A percentile compares a stretch with the other conserved stretches of the same genome.
These are phyloP conservation scores for Platyrinchus mystaceus DNA, from an alignment of 2,797 vertebrate species.

Conservation along the genomic window DNA sequence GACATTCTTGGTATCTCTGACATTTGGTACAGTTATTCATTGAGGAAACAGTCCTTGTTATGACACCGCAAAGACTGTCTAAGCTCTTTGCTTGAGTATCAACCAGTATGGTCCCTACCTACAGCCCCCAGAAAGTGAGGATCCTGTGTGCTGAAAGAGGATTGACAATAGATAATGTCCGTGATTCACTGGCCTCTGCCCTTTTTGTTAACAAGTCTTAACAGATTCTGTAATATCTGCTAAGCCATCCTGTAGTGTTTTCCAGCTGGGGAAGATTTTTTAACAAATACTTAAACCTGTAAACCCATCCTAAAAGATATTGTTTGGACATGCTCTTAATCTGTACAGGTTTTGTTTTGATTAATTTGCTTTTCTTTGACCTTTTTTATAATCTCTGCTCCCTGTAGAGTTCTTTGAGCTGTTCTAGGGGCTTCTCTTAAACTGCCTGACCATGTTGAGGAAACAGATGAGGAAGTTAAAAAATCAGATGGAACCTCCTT, in stretches of 20 bases:
- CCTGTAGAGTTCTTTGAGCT: neutral
- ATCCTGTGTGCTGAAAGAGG: neutral
- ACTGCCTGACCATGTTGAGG: neutral
- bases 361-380: conserved; percentile 19
- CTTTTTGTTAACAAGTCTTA: neutral
- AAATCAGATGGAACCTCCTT: neutral
- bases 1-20: neutral
- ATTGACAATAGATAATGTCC: neutral
- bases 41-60: neutral
- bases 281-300: neutral
- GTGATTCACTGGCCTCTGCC: neutral
- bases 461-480: neutral
- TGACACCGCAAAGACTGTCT: neutral
- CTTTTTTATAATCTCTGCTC: conserved; percentile 24
- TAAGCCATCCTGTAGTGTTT: neutral
- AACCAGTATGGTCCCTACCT: neutral
- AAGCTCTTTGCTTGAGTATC: neutral
- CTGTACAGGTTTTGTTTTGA: neutral
- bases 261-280: neutral
- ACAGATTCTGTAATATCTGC: neutral
- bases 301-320: neutral
- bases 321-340: neutral
- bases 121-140: neutral
- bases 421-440: conserved; percentile 34
- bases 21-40: neutral